Percentiles rank a stretch among this genome's conserved stretches.
These are phyloP conservation scores for Ceyx melanurus DNA, from an alignment of 2,113 vertebrate genomes.

Conservation along the genomic window DNA sequence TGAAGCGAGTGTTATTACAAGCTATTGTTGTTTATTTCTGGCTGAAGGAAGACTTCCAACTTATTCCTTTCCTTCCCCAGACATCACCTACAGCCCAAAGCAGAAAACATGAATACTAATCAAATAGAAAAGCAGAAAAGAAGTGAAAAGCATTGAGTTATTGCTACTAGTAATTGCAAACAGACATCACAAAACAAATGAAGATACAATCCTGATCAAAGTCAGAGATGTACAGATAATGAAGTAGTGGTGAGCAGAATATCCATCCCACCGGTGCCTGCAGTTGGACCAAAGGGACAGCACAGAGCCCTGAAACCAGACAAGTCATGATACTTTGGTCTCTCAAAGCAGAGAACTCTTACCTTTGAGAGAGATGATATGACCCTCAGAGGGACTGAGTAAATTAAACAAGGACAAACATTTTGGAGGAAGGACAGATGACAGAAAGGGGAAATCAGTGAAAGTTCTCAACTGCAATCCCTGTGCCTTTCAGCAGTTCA, in stretches of 20 bases:
- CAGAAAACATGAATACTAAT: not conserved
- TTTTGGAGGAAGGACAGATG: not conserved
- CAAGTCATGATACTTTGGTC: not conserved
- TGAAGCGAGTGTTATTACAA: not conserved
- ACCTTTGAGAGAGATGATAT: not conserved
- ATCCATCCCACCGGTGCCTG: not conserved
- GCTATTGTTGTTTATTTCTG: not conserved
- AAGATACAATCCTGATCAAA: not conserved
- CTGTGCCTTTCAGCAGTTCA: not conserved
- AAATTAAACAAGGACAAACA: not conserved
- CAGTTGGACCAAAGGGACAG: not conserved
- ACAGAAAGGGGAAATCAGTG: not conserved
- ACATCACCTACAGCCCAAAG: not conserved
- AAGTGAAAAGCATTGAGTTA: not conserved
- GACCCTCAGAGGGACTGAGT: not conserved
- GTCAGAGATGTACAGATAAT: not conserved
- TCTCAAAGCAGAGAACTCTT: not conserved
- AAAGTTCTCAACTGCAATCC: not conserved
- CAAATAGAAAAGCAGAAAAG: conserved; percentile 13
- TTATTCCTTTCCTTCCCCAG: not conserved
- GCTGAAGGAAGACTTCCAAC: not conserved
- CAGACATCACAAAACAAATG: not conserved
- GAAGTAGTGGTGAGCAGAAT: not conserved
- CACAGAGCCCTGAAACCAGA: not conserved
- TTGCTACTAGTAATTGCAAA: not conserved